These are phyloP conservation scores for Glaucidium brasilianum DNA, from an alignment of 2,113 vertebrate genomes.

Conservation along the genomic window DNA sequence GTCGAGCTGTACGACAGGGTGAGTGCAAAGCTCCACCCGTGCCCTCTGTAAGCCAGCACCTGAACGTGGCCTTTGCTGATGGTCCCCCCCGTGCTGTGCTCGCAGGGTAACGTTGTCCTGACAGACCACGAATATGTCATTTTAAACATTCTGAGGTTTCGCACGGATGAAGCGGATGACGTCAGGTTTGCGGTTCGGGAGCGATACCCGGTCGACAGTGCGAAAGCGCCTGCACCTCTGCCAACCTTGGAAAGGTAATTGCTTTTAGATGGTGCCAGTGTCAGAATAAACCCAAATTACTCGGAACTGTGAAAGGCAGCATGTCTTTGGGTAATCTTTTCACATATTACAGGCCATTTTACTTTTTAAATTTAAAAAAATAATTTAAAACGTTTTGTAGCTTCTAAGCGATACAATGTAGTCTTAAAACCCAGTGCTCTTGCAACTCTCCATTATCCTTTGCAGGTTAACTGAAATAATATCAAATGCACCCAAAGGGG, in stretches of 20 bases:
- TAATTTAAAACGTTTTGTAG: not conserved
- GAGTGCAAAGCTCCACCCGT: not conserved
- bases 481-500: constrained; percentile 78
- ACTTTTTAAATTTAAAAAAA: no score
- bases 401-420: fast-evolving
- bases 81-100: not conserved
- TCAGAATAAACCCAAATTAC: not conserved
- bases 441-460: not conserved
- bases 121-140: constrained; percentile 90
- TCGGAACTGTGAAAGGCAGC: not conserved
- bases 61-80: not conserved
- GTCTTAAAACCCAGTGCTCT: not conserved
- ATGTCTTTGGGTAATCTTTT: not conserved
- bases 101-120: constrained; percentile 92
- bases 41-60: fast-evolving
- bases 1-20: constrained; percentile 97
- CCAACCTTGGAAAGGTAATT: constrained; percentile 82
- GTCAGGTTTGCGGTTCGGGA: constrained; percentile 94
- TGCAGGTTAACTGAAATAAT: constrained; percentile 87
- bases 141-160: constrained; percentile 93
- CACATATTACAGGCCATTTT: fast-evolving
- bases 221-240: constrained; percentile 78
- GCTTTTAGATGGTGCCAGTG: fast-evolving
- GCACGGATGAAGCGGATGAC: constrained; percentile 88
- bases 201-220: constrained; percentile 86